These are phyloP conservation scores for Babyrousa celebensis DNA, from an alignment of 2,797 vertebrate genomes.

Conservation along the genomic window DNA sequence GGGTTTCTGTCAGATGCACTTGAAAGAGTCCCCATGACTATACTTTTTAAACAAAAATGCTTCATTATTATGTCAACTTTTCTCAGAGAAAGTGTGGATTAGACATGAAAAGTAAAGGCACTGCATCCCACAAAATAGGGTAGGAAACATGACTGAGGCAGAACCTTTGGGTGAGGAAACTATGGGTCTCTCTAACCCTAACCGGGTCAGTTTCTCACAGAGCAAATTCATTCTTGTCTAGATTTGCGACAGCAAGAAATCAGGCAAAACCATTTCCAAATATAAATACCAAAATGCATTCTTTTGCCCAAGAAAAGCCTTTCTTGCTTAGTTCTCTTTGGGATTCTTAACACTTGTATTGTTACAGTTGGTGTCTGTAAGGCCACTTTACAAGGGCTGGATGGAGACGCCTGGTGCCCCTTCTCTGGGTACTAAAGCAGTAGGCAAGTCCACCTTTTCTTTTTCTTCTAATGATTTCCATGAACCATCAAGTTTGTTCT, in stretches of 20 bases:
- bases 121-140: not conserved
- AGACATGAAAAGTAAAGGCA: not conserved
- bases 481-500: not conserved
- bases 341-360: not conserved
- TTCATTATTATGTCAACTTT: constrained; percentile 16
- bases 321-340: not conserved
- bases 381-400: not conserved
- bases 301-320: not conserved
- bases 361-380: not conserved
- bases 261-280: constrained; percentile 37
- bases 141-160: not conserved
- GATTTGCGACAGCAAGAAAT: not conserved
- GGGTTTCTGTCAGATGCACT: not conserved
- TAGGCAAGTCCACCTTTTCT: not conserved
- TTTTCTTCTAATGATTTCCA: not conserved
- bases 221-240: not conserved
- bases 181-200: not conserved
- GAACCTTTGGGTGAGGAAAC: not conserved
- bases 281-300: constrained; percentile 19
- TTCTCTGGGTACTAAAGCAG: constrained; percentile 14
- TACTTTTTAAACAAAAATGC: not conserved
- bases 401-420: not conserved
- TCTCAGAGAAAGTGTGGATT: not conserved
- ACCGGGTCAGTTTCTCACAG: not conserved
- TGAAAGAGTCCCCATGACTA: not conserved